phyloP scores from a whole-genome alignment of 2,888 invertebrate genomes.

The Drepana falcataria region DNA sequence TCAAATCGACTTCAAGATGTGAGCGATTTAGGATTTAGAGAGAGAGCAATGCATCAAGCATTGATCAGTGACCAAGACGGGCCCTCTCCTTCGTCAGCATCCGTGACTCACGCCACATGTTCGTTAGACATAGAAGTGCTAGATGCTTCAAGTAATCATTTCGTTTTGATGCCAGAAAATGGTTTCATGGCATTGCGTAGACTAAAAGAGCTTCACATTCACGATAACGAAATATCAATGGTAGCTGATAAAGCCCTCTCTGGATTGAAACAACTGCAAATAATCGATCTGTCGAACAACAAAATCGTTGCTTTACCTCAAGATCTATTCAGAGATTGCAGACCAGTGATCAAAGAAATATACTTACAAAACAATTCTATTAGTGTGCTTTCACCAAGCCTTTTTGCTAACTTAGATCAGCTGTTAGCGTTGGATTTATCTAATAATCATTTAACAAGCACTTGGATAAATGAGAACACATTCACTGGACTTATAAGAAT shows the following conservation, averaged over 20 bases:
- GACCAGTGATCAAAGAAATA: slow-evolving; percentile 90
- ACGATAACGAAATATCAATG: slow-evolving; percentile 93
- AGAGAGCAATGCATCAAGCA: slow-evolving; percentile 82
- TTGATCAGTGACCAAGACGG: slow-evolving; percentile 80
- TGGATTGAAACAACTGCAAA: slow-evolving; percentile 88
- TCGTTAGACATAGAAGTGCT: slow-evolving; percentile 89
- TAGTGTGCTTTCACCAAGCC: slow-evolving; percentile 88
- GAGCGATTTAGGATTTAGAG: slow-evolving; percentile 90
- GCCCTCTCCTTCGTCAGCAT: slow-evolving; percentile 55
- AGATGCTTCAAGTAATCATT: slow-evolving; percentile 91
- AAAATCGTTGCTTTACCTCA: slow-evolving; percentile 92
- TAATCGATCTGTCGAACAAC: slow-evolving; percentile 93
- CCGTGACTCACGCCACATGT: slow-evolving; percentile 79
- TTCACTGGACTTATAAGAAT: slow-evolving; percentile 93
- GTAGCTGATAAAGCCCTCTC: slow-evolving; percentile 90
- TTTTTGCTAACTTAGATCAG: slow-evolving; percentile 91
- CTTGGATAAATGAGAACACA: slow-evolving; percentile 91
- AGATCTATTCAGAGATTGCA: slow-evolving; percentile 88
- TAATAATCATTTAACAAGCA: slow-evolving; percentile 90
- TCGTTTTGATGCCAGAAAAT: slow-evolving; percentile 88
- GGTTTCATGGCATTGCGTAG: slow-evolving; percentile 89
- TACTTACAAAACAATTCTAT: slow-evolving; percentile 95
- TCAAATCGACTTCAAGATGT: slow-evolving; percentile 93
- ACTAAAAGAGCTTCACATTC: slow-evolving; percentile 88
- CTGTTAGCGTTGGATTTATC: slow-evolving; percentile 90